A percentile compares a stretch with the other conserved stretches of the same genome.
Evolutionary conservation across 2,113 vertebrate genomes (phyloP).

Genomic region (Callipepla californica): DNA sequence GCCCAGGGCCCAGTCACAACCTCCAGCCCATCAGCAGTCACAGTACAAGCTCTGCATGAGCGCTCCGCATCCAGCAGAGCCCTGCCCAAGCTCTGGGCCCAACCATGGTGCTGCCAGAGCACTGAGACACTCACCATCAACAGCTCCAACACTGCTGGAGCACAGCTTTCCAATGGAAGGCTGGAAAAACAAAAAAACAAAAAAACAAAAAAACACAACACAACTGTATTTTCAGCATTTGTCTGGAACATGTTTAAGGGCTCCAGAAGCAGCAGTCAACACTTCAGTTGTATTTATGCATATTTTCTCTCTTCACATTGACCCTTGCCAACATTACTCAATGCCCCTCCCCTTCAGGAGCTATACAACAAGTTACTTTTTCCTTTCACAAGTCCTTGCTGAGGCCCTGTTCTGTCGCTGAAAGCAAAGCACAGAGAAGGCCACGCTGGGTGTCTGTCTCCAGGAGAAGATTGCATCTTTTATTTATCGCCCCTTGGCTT

Average conservation of each 20-base stretch:
- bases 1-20: background rate
- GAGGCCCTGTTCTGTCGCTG: conserved; percentile 80
- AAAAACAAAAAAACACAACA: background rate
- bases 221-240: conserved; percentile 53
- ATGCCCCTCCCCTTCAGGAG: conserved; percentile 14
- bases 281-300: conserved; percentile 20
- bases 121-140: background rate
- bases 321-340: conserved; percentile 61
- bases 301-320: conserved; percentile 40
- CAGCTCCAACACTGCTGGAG: background rate
- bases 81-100: background rate
- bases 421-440: conserved; percentile 80
- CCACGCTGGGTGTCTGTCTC: conserved; percentile 82
- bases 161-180: background rate
- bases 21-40: background rate
- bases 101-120: background rate
- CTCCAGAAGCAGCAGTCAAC: conserved; percentile 59
- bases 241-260: conserved; percentile 7
- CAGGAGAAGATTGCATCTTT: conserved; percentile 94
- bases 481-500: conserved; percentile 94
- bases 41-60: background rate
- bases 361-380: conserved; percentile 70
- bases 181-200: background rate
- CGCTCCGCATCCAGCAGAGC: too few relatives aligned
- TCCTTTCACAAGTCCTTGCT: conserved; percentile 68